phyloP scores from a whole-genome alignment of 2,888 invertebrate genomes.

The Siphlonurus alternatus region DNA sequence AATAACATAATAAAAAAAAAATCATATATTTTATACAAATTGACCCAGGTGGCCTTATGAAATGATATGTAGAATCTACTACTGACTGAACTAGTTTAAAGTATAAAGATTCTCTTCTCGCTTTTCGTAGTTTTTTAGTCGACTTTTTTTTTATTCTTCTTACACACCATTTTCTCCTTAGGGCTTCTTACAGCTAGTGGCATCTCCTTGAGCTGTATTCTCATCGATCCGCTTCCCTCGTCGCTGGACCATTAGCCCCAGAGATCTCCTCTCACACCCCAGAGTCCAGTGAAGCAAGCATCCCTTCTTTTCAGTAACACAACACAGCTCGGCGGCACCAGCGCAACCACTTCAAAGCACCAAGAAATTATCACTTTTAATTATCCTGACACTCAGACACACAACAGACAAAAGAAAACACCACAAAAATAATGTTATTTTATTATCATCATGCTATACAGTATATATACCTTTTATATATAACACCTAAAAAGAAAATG shows the following conservation, averaged over 20 bases:
- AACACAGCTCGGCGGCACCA: not conserved
- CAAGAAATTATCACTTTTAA: not conserved
- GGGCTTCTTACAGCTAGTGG: too few relatives aligned
- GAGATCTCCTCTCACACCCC: not conserved
- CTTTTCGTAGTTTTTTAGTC: not conserved
- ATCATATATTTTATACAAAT: too few relatives aligned
- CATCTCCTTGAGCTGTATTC: not conserved
- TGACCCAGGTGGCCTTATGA: too few relatives aligned
- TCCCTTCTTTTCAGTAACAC: not conserved
- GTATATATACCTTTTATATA: too few relatives aligned
- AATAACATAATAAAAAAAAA: too few relatives aligned
- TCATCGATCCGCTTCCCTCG: not conserved
- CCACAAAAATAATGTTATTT: not conserved
- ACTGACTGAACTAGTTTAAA: too few relatives aligned
- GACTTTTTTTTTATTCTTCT: not conserved
- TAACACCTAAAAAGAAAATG: too few relatives aligned
- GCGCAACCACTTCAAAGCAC: not conserved
- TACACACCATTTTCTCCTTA: not conserved
- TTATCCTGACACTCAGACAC: not conserved
- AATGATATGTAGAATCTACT: too few relatives aligned
- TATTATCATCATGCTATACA: too few relatives aligned
- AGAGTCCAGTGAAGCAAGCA: not conserved
- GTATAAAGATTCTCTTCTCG: too few relatives aligned
- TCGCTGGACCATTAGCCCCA: not conserved
- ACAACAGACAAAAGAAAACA: not conserved